Evolutionary conservation across 92 coral and sea anemone genomes (phyloP), one percentile per base, ranked within the genome.

Genomic region (Hydrozoanthus gracilis): DNA sequence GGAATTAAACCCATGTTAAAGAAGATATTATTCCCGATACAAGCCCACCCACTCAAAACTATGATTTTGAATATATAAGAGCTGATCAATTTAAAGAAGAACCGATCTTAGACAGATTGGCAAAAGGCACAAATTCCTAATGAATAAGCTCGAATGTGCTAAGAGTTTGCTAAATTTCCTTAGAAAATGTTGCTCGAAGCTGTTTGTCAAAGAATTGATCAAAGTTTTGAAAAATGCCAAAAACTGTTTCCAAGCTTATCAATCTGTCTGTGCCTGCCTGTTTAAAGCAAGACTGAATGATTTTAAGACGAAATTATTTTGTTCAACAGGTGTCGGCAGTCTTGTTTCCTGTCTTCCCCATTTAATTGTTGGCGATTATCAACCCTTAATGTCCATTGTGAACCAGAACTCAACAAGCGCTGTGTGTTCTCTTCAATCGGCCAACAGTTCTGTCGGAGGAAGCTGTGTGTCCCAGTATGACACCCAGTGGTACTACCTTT

Each of bases 291-390:
- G 9, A 35, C 4, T 68, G 44, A 68, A 58, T 58, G 4, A 58
- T 58, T 2, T 7, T 4, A 0, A 27, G 39, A 27, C 39, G 39
- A 68, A 12, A 27, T 10, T 35, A 8, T 74, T n/a, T 14, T 82
- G 64, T 70, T 76, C 54, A 39, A 4, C 86, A 95, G 98, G 90
- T 64, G 9, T 88, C 62, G 96, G 98, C 35, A 71, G 90, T 35
- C 68, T 95, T 20, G 4, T 90, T 46, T 93, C 90, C 64, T 87
- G 73, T 49, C 88, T 95, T 55, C 98, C 98, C 51, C 98, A 93
- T 65, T 87, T 86, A 79, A 86, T 95, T 16, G 86, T 87, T 87
- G 92, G 95, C 10, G 70, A 86, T 4, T 92, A 93, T 82, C 67
- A 90, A 48, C 96, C 96, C 18, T 79, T 69, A 7, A 54, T 77